Evolutionary conservation across 2,888 invertebrate genomes (phyloP), one percentile per base, ranked within the genome.

Genomic region (Vanessa cardui): DNA sequence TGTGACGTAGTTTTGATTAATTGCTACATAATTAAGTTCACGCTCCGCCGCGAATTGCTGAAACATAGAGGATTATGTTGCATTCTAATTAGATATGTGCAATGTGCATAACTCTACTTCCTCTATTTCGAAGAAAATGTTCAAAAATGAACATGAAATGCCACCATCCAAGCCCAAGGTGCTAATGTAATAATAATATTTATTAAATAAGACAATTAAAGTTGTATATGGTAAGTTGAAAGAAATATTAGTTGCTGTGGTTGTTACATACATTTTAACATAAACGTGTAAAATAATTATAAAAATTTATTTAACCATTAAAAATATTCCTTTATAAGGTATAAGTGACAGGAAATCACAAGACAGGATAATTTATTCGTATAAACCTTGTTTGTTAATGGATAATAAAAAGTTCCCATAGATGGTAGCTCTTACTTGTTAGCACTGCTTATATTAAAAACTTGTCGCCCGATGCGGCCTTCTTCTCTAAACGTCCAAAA

Each of bases 401-500:
- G 61, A 68, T 62, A 64, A 61, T 62, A 20, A 52, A 33, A 58
- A 62, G 58, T 65, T 60, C 44, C 18, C 56, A 60, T 63, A 63
- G 59, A 64, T 18, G 21, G 45, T 63, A 47, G 50, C 52, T 50
- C 59, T 46, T 65, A 58, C 67, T 64, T 62, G 70, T 71, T 69
- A 74, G 69, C 71, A 69, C 73, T 72, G 74, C 74, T 78, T 76
- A 77, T 74, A 77, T 78, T 78, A 78, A 79, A 76, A 78, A 75
- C 77, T 82, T 81, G 79, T 74, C 76, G 77, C 77, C 69, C 62
- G 62, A 62, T 63, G 62, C 64, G 69, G 64, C 58, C 62, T 66
- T 65, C 64, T 66, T 68, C 67, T 75, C 72, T 72, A 76, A 78
- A 76, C 73, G 77, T 75, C 74, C 72, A 71, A 84, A 87, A 86